Evolutionary conservation across 2,113 vertebrate genomes (phyloP).

Genomic region (Prunella fulvescens): DNA sequence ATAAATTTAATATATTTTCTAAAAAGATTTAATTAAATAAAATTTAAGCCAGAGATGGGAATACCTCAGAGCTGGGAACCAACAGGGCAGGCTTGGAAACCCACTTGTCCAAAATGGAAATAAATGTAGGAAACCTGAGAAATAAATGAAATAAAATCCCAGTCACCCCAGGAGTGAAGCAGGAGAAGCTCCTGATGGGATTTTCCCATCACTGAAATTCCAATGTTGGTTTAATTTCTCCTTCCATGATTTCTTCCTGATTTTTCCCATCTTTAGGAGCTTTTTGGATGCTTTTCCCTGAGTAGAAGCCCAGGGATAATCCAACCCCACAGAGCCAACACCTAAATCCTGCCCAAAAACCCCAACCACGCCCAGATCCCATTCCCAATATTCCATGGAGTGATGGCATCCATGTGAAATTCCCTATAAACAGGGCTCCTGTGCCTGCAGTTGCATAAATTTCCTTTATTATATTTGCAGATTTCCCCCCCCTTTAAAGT

Average conservation of each 20-base stretch:
- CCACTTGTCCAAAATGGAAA: background rate
- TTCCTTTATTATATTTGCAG: background rate
- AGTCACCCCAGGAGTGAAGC: rapidly evolving
- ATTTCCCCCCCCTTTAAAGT: background rate
- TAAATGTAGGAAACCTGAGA: background rate
- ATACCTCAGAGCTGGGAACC: background rate
- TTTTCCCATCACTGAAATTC: background rate
- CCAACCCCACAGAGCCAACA: background rate
- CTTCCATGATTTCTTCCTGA: background rate
- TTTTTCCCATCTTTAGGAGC: background rate
- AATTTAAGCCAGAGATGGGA: background rate
- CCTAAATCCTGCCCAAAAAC: background rate
- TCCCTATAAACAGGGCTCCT: background rate
- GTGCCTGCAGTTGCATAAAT: background rate
- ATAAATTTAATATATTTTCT: background rate
- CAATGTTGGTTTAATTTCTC: background rate
- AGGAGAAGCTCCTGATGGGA: background rate
- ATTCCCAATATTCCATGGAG: background rate
- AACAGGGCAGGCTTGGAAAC: background rate
- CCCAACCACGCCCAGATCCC: background rate
- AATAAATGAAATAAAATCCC: background rate
- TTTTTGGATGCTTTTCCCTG: background rate
- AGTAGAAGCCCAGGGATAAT: background rate
- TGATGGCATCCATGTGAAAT: background rate
- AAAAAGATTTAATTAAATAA: too few relatives aligned